Conservation (phyloP, 2,888 invertebrate species). For the Amblyjoppa proteus region DNA sequence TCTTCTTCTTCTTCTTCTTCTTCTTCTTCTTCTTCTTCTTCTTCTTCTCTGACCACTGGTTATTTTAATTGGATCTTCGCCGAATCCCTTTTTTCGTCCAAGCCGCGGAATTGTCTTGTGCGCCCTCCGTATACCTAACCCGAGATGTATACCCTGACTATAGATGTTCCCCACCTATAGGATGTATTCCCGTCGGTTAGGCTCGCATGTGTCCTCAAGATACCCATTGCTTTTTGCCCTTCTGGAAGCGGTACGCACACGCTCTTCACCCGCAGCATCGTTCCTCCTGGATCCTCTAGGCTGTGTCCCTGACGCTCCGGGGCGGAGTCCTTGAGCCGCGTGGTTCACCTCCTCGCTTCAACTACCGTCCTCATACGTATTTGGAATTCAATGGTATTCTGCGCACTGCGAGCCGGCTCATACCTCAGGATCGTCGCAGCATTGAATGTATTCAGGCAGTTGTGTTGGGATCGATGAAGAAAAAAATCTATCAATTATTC, state of each 20-base stretch:
- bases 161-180: slow-evolving; percentile 16
- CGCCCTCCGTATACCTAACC: slow-evolving; percentile 67
- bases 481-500: slow-evolving; percentile 53
- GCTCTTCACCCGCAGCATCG: slow-evolving; percentile 42
- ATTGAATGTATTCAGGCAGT: slow-evolving; percentile 28
- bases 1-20: slow-evolving; percentile 58
- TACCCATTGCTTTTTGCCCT: slow-evolving; percentile 67
- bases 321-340: slow-evolving; percentile 58
- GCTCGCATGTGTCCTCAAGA: slow-evolving; percentile 44
- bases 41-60: slow-evolving; percentile 78
- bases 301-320: slow-evolving; percentile 9
- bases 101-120: slow-evolving; percentile 63
- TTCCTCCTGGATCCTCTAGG: slow-evolving; percentile 37
- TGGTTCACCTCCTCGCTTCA: slow-evolving; percentile 42
- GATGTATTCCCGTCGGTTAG: slow-evolving; percentile 41
- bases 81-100: slow-evolving; percentile 78
- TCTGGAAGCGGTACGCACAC: slow-evolving; percentile 47
- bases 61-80: slow-evolving; percentile 85
- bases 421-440: slow-evolving; percentile 7
- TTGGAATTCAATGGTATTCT: slow-evolving; percentile 65
- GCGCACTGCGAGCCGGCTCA: slow-evolving; percentile 42
- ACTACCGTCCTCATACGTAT: slow-evolving; percentile 49
- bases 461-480: not conserved
- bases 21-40: slow-evolving; percentile 33
- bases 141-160: slow-evolving; percentile 30